Percentiles rank a stretch among this genome's conserved stretches.
phyloP scores from a whole-genome alignment of 2,797 vertebrate species.

The Sebastes vulpes region DNA sequence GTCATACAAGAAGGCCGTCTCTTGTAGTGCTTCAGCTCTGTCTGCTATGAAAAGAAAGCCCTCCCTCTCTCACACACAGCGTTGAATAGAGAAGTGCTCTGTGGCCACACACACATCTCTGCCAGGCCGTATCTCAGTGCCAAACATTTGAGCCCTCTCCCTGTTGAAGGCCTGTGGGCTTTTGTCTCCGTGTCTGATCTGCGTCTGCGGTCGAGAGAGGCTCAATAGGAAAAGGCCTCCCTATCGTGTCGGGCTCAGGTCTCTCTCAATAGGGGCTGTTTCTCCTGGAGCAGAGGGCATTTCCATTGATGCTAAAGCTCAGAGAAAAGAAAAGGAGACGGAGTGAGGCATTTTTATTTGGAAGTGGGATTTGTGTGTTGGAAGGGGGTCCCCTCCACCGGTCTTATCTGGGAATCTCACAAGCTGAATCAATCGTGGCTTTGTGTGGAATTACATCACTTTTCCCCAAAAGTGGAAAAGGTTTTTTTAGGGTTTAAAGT shows the following conservation, averaged over 20 bases:
- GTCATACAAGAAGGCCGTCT: slow-evolving; percentile 53
- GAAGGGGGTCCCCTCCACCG: background rate
- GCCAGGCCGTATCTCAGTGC: slow-evolving; percentile 60
- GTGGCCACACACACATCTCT: slow-evolving; percentile 65
- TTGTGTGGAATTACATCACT: slow-evolving; percentile 38
- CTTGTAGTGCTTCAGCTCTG: slow-evolving; percentile 28
- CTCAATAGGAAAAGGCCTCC: slow-evolving; percentile 56
- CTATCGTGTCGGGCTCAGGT: slow-evolving; percentile 53
- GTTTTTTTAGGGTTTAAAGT: slow-evolving; percentile 22
- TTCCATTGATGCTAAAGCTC: slow-evolving; percentile 36
- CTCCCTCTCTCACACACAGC: slow-evolving; percentile 57
- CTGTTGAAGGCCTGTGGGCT: slow-evolving; percentile 55
- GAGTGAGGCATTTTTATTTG: slow-evolving; percentile 19
- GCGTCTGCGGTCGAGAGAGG: slow-evolving; percentile 48
- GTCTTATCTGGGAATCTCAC: slow-evolving; percentile 39
- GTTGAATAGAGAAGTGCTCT: slow-evolving; percentile 64
- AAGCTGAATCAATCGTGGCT: background rate
- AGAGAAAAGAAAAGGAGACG: background rate
- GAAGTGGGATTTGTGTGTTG: slow-evolving; percentile 12
- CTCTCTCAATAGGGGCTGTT: slow-evolving; percentile 50
- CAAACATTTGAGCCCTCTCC: slow-evolving; percentile 75
- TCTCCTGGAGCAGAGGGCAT: slow-evolving; percentile 37
- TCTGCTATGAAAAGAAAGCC: slow-evolving; percentile 49
- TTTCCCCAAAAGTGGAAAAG: slow-evolving; percentile 24
- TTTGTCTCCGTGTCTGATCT: slow-evolving; percentile 71